Base-by-base conservation (phyloP, 2,797 vertebrate species). In the Remorina albescens region DNA sequence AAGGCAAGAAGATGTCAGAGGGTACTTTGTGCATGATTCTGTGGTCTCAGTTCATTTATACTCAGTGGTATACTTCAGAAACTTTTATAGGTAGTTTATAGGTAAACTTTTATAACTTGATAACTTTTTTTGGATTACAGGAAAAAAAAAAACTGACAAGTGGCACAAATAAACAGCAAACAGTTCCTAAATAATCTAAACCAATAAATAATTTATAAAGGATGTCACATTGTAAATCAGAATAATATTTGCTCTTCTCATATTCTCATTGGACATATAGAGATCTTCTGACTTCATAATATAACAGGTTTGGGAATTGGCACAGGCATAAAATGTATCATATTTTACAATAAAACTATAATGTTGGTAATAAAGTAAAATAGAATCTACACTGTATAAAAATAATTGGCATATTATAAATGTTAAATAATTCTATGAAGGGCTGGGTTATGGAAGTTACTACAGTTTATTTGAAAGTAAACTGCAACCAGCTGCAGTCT, bases 331-430 rank as follows among this genome's bases (percentile, higher is more conserved):
- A 80, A 84, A 87, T 78, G 87, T 74, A 68, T 74, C 2, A 28
- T 47, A 76, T 18, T 70, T 77, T 66, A 67, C 36, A 68, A 62
- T 77, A 70, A 71, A 69, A 67, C 18, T 56, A 59, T 58, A 44
- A 77, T 49, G 56, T 36, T 79, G 41, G 19, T 72, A 84, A 54
- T 72, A 71, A 83, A 83, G 47, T 78, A 76, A 78, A 84, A 42
- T 11, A 75, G 16, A 81, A 76, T 86, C 71, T 76, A 69, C 13
- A n/a, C 18, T 55, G 57, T 90, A 88, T 84, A 88, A 91, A 92
- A 91, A 89, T 87, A 90, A 86, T 42, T 57, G 18, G 8, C 26
- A 51, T 75, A 74, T 77, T 62, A 56, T 42, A 49, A 53, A 49
- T 53, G 58, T 62, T 65, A 83, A 86, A 67, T 71, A 0, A 39